Evolutionary conservation across 2,888 invertebrate genomes (phyloP).

Genomic region (Lasius platythorax): DNA sequence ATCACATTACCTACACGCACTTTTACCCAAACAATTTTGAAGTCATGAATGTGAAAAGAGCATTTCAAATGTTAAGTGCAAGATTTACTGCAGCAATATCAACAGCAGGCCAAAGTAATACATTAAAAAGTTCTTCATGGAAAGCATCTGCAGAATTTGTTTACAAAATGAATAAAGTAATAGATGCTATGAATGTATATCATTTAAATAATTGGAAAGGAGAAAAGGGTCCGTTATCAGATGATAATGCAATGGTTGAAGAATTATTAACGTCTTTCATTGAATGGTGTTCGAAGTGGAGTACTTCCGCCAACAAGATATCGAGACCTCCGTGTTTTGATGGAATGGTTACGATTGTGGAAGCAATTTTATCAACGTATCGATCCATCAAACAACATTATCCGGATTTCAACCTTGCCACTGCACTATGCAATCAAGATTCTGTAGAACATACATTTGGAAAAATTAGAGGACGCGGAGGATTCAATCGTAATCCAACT

Average conservation of each 20-base stretch:
- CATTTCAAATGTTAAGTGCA: too few relatives aligned
- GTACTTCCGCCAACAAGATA: conserved; percentile 3
- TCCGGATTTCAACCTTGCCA: background rate
- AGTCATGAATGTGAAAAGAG: too few relatives aligned
- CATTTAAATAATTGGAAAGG: too few relatives aligned
- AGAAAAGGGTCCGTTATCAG: background rate
- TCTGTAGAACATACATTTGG: conserved; percentile 6
- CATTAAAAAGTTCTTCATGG: too few relatives aligned
- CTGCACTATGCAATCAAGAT: conserved; percentile 7
- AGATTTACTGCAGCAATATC: too few relatives aligned
- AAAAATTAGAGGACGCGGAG: conserved; percentile 23
- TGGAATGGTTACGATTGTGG: conserved; percentile 10
- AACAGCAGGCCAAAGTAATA: too few relatives aligned
- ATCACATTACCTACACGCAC: too few relatives aligned
- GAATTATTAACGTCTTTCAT: conserved; percentile 10
- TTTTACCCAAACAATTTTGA: too few relatives aligned
- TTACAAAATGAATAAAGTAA: too few relatives aligned
- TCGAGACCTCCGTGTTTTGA: conserved; percentile 9
- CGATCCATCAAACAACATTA: background rate
- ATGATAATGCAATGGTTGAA: background rate
- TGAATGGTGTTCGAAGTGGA: conserved; percentile 16
- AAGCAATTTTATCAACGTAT: conserved; percentile 5
- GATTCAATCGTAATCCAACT: conserved; percentile 7
- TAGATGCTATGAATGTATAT: too few relatives aligned
- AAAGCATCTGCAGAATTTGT: too few relatives aligned